Percentiles rank a stretch among this genome's conserved stretches.
These are phyloP conservation scores for Acanthis flammea DNA, from an alignment of 2,797 vertebrate species.

Conservation along the genomic window DNA sequence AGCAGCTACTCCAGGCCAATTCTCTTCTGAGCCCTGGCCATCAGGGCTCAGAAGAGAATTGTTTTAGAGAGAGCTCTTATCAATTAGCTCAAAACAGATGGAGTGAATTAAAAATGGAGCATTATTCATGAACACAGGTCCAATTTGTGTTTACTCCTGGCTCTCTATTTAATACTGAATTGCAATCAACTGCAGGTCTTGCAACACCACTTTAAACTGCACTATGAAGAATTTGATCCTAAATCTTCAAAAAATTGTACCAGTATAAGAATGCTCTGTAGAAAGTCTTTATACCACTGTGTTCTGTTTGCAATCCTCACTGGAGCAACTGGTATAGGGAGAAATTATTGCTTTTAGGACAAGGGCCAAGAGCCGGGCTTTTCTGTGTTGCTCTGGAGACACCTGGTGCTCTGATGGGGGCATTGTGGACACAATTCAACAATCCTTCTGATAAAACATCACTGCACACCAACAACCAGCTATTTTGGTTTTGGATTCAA, in stretches of 20 bases:
- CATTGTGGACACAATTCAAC: rapidly evolving
- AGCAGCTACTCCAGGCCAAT: background rate
- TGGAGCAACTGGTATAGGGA: background rate
- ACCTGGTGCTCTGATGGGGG: background rate
- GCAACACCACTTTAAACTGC: background rate
- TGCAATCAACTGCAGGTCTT: background rate
- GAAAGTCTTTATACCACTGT: background rate
- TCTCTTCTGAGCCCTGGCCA: no score
- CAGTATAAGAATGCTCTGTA: background rate
- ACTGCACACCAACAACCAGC: background rate
- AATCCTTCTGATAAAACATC: background rate
- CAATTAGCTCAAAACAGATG: background rate
- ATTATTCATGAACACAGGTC: background rate
- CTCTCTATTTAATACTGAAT: background rate
- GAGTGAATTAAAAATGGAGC: background rate
- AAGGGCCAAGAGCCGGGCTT: background rate
- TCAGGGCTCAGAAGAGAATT: rapidly evolving
- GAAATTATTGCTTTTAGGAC: background rate
- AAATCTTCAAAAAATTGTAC: background rate
- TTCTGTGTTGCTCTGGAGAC: background rate
- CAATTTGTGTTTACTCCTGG: background rate
- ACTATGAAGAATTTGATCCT: background rate
- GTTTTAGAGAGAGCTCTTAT: background rate
- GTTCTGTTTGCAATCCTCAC: background rate
- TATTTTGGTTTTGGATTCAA: background rate